A percentile compares a stretch with the other conserved stretches of the same genome.
Evolutionary conservation across 2,888 invertebrate species (phyloP).

Genomic region (Tetragonula carbonaria): DNA sequence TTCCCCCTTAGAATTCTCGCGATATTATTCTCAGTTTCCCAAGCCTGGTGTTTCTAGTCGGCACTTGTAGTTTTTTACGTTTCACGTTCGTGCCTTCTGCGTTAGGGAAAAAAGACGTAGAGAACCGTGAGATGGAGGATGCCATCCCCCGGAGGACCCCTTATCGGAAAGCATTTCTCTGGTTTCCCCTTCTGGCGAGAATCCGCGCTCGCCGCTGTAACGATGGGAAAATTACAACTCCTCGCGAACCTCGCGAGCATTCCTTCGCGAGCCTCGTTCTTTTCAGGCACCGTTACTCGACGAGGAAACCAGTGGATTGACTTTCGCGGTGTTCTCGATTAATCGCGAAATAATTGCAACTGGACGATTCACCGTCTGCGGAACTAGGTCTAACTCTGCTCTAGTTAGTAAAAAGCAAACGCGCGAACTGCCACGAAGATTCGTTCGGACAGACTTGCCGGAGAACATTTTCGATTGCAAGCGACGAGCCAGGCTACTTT

Average conservation of each 20-base stretch:
- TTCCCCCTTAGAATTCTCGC: neutral
- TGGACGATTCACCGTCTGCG: constrained; percentile 6
- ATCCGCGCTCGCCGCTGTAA: constrained; percentile 47
- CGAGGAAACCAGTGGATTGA: neutral
- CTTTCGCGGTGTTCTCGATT: constrained; percentile 31
- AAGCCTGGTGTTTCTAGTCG: neutral
- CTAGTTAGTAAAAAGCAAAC: neutral
- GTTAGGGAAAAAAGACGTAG: constrained; percentile 9
- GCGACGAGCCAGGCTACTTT: too few relatives aligned
- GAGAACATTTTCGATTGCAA: neutral
- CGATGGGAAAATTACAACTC: constrained; percentile 70
- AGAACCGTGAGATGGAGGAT: constrained; percentile 44
- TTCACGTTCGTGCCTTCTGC: neutral
- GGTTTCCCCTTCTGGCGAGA: constrained; percentile 15
- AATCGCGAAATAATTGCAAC: constrained; percentile 52
- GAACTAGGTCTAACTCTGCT: too few relatives aligned
- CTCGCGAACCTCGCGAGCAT: neutral
- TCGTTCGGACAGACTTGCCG: neutral
- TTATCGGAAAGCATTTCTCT: constrained; percentile 35
- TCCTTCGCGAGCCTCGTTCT: neutral
- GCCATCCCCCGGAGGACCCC: constrained; percentile 31
- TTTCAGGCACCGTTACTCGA: constrained; percentile 19
- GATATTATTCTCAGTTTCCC: constrained; percentile 4
- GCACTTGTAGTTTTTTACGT: constrained; percentile 1
- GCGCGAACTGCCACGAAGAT: neutral